A percentile compares a stretch with the other conserved stretches of the same genome.
These are phyloP conservation scores for Prunella himalayana DNA, from an alignment of 2,113 vertebrate genomes.

Conservation along the genomic window DNA sequence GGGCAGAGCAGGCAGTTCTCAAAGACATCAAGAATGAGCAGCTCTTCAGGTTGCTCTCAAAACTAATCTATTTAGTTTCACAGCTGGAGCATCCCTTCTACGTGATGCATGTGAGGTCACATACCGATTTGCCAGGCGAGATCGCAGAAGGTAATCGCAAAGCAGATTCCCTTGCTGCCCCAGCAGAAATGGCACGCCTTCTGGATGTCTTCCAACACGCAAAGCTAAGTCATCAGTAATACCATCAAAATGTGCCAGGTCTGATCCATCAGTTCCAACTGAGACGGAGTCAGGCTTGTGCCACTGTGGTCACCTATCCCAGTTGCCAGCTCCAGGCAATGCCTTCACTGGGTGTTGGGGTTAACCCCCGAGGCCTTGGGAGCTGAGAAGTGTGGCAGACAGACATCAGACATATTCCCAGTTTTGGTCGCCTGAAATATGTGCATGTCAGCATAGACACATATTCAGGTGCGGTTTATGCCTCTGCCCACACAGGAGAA, in stretches of 20 bases:
- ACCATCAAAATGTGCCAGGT: not conserved
- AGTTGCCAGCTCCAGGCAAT: not conserved
- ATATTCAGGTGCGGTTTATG: too few species aligned
- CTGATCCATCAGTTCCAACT: not conserved
- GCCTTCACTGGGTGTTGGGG: accelerated
- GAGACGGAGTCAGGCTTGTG: not conserved
- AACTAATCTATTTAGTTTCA: not conserved
- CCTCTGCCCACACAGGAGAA: too few species aligned
- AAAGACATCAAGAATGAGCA: not conserved
- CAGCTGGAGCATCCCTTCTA: not conserved
- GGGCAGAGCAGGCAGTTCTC: not conserved
- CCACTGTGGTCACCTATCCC: not conserved
- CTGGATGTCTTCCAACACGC: too few species aligned
- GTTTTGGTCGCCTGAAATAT: too few species aligned
- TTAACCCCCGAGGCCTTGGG: too few species aligned
- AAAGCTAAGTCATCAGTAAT: not conserved
- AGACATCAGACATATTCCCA: too few species aligned
- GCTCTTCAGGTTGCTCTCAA: not conserved
- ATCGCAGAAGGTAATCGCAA: not conserved
- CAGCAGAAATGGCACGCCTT: not conserved
- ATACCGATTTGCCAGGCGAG: not conserved
- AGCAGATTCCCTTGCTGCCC: not conserved
- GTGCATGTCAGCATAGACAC: too few species aligned
- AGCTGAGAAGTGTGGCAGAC: too few species aligned
- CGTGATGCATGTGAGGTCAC: not conserved